These are phyloP conservation scores for Torymus aiolomorphi DNA, from an alignment of 2,888 invertebrate genomes.

Conservation along the genomic window DNA sequence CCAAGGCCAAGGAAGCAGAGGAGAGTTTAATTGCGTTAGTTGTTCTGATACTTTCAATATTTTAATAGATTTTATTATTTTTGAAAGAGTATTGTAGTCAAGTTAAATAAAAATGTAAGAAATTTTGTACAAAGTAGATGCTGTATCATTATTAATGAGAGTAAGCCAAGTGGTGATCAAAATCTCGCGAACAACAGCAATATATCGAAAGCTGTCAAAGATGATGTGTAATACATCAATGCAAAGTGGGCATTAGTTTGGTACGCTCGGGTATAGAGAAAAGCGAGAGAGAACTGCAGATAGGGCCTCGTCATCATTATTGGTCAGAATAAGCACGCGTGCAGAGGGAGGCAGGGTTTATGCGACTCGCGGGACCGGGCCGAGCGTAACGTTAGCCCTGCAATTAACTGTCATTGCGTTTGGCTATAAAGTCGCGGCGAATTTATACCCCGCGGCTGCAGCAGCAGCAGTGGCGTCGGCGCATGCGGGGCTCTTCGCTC, in stretches of 20 bases:
- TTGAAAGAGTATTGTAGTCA: background rate
- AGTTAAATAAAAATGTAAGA: too few relatives aligned
- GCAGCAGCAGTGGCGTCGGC: background rate
- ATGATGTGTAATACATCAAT: background rate
- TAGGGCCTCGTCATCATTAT: constrained; percentile 46
- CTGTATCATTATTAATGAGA: too few relatives aligned
- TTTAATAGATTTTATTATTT: background rate
- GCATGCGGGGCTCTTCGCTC: constrained; percentile 27
- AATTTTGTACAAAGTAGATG: too few relatives aligned
- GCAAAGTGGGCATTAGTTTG: constrained; percentile 1
- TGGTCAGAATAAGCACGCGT: constrained; percentile 24
- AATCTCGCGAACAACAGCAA: background rate
- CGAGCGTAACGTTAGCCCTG: constrained; percentile 31
- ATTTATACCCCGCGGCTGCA: constrained; percentile 51
- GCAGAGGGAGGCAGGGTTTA: constrained; percentile 36
- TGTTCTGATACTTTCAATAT: background rate
- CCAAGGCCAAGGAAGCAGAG: constrained; percentile 90
- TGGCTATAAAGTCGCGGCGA: constrained; percentile 55
- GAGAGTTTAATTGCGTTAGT: constrained; percentile 81
- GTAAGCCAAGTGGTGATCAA: too few relatives aligned
- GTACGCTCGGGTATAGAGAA: background rate
- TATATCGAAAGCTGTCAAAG: constrained; percentile 23
- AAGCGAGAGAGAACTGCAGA: background rate
- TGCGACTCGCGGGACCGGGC: constrained; percentile 50
- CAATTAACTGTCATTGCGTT: constrained; percentile 57